Percentiles rank a stretch among this genome's conserved stretches.
Conservation (phyloP, 2,888 invertebrate species). For the Emmelina monodactyla region DNA sequence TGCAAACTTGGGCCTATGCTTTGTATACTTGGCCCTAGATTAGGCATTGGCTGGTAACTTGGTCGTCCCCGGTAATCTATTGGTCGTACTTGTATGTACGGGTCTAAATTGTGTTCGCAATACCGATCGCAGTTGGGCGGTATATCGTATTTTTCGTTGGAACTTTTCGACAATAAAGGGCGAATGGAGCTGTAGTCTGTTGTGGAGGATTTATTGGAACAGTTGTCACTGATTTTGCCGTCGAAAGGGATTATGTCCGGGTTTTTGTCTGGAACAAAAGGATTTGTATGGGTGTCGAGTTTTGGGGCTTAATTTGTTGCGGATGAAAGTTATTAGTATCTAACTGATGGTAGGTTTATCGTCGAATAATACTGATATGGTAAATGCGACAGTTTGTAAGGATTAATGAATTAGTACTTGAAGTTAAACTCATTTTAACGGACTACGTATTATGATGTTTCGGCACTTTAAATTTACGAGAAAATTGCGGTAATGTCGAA, state of each 20-base stretch:
- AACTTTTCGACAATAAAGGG: conserved; percentile 43
- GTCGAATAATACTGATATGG: too few relatives aligned
- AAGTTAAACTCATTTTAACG: too few relatives aligned
- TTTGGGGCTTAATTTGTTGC: too few relatives aligned
- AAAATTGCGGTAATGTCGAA: too few relatives aligned
- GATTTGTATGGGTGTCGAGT: too few relatives aligned
- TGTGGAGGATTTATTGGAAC: conserved; percentile 51
- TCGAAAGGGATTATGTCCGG: conserved; percentile 59
- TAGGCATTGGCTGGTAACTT: conserved; percentile 24
- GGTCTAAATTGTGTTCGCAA: conserved; percentile 46
- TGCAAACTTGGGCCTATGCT: conserved; percentile 30
- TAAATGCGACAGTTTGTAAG: too few relatives aligned
- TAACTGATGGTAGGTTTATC: too few relatives aligned
- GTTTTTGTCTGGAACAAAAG: conserved; percentile 42
- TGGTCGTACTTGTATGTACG: conserved; percentile 48
- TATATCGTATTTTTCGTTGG: conserved; percentile 44
- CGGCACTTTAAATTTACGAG: too few relatives aligned
- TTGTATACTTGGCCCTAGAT: conserved; percentile 22
- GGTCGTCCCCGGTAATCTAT: conserved; percentile 41
- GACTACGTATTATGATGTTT: too few relatives aligned
- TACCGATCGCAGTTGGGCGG: conserved; percentile 38
- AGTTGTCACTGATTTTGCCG: conserved; percentile 54
- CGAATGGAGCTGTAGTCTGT: conserved; percentile 52
- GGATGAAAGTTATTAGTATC: too few relatives aligned
- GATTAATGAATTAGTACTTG: too few relatives aligned